Percentiles rank a stretch among this genome's conserved stretches.
Conservation (phyloP, 2,888 invertebrate species). For the Liposcelis brunnea region DNA sequence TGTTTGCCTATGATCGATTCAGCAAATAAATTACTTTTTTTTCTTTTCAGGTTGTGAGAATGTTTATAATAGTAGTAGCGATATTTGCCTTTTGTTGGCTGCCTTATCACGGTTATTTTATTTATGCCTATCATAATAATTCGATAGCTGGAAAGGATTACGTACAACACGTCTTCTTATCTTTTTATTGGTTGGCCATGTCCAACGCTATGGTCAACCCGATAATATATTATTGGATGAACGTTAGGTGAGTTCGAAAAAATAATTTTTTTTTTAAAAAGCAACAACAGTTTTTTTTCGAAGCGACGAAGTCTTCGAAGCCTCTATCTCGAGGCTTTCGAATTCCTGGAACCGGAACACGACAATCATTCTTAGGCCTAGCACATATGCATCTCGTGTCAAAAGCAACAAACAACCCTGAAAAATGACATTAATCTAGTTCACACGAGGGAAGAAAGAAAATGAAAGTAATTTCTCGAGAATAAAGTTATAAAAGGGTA, state of each 20-base stretch:
- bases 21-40: too few species aligned
- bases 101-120: slow-evolving; percentile 35
- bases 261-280: slow-evolving; percentile 8
- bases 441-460: too few species aligned
- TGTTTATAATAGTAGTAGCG: slow-evolving; percentile 34
- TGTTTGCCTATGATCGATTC: too few species aligned
- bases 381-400: too few species aligned
- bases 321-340: too few species aligned
- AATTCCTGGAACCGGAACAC: too few species aligned
- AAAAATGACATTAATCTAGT: background rate
- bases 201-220: slow-evolving; percentile 39
- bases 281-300: too few species aligned
- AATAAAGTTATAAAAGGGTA: too few species aligned
- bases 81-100: slow-evolving; percentile 37
- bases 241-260: slow-evolving; percentile 22
- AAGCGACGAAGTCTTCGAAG: too few species aligned
- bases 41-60: slow-evolving; percentile 31
- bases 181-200: slow-evolving; percentile 38
- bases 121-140: slow-evolving; percentile 29
- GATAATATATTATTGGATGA: slow-evolving; percentile 39
- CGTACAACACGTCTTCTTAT: slow-evolving; percentile 32
- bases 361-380: too few species aligned
- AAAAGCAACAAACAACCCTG: background rate
- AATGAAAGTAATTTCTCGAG: too few species aligned
- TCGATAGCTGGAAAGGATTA: slow-evolving; percentile 22